Percentiles rank a stretch among this genome's conserved stretches.
Evolutionary conservation across 2,113 vertebrate genomes (phyloP).

Genomic region (Istiophorus platypterus): DNA sequence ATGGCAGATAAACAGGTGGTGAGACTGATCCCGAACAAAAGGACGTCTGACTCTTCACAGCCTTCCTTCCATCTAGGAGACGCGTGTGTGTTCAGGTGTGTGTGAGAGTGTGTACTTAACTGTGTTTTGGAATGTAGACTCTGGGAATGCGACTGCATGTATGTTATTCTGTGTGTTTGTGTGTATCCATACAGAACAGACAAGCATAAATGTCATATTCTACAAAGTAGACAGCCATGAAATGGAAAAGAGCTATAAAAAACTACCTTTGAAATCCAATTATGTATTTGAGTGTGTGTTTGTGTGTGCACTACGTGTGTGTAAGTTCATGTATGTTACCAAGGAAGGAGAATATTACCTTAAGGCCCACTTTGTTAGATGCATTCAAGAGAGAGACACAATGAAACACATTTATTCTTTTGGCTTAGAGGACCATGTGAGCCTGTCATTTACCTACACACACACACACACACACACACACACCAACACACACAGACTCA

Average conservation of each 20-base stretch:
- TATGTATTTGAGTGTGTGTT: conserved; percentile 23
- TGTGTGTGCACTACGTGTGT: conserved; percentile 2
- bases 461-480: too few species aligned
- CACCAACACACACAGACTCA: conserved; percentile 17
- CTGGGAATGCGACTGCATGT: conserved; percentile 5
- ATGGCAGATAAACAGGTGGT: conserved; percentile 41
- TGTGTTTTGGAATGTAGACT: background rate
- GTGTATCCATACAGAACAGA: conserved; percentile 22
- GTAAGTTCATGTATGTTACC: conserved; percentile 20
- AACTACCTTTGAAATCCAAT: conserved; percentile 46
- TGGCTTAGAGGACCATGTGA: conserved; percentile 24
- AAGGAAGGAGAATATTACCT: conserved; percentile 52
- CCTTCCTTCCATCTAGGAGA: background rate
- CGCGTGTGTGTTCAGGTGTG: background rate
- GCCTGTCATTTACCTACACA: conserved; percentile 10
- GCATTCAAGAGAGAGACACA: conserved; percentile 49
- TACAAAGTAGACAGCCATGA: conserved; percentile 49
- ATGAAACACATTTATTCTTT: conserved; percentile 63
- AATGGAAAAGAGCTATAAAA: conserved; percentile 48
- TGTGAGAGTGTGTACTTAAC: background rate
- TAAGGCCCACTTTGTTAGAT: conserved; percentile 29
- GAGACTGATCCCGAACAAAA: conserved; percentile 51
- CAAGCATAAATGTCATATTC: conserved; percentile 25
- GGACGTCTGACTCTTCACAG: conserved; percentile 30
- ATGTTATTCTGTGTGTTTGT: conserved; percentile 16